These are phyloP conservation scores for Macrophya annulata DNA, from an alignment of 2,888 invertebrate genomes.

Conservation along the genomic window DNA sequence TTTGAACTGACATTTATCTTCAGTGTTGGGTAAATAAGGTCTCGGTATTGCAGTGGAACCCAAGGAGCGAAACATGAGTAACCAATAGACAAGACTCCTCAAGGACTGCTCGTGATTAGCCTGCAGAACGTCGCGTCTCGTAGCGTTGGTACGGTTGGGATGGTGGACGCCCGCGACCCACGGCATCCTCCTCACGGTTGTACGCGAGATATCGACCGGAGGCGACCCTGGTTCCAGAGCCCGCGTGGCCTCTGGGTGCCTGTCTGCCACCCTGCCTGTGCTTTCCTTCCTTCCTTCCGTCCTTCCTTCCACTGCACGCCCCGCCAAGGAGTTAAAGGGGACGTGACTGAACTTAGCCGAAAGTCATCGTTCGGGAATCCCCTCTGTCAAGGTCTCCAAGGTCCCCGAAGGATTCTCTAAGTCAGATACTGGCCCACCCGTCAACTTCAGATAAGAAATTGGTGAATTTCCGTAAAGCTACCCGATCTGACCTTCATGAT, in stretches of 20 bases:
- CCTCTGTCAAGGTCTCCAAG: constrained; percentile 46
- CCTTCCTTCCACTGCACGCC: constrained; percentile 49
- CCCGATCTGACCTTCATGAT: constrained; percentile 18
- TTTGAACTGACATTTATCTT: background rate
- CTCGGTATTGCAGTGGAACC: background rate
- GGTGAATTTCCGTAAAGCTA: constrained; percentile 40
- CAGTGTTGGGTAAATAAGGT: constrained; percentile 19
- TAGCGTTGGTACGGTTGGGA: constrained; percentile 18
- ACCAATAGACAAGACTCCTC: constrained; percentile 32
- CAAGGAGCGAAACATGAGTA: constrained; percentile 31
- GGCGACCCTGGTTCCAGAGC: constrained; percentile 52
- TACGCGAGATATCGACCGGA: constrained; percentile 49
- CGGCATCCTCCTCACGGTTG: constrained; percentile 42
- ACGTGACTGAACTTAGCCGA: constrained; percentile 46
- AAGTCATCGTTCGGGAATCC: constrained; percentile 45
- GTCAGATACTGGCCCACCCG: background rate
- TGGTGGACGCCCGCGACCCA: constrained; percentile 23
- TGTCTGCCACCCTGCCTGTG: constrained; percentile 6
- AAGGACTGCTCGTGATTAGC: constrained; percentile 34
- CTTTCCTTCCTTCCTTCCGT: constrained; percentile 46
- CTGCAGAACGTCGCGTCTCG: constrained; percentile 38
- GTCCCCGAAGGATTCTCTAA: constrained; percentile 18
- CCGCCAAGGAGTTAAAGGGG: constrained; percentile 56
- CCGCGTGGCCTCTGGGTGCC: constrained; percentile 51
- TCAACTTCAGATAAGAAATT: constrained; percentile 51